Evolutionary conservation across 2,113 vertebrate species (phyloP).

Genomic region (Drymodes brunneopygia): DNA sequence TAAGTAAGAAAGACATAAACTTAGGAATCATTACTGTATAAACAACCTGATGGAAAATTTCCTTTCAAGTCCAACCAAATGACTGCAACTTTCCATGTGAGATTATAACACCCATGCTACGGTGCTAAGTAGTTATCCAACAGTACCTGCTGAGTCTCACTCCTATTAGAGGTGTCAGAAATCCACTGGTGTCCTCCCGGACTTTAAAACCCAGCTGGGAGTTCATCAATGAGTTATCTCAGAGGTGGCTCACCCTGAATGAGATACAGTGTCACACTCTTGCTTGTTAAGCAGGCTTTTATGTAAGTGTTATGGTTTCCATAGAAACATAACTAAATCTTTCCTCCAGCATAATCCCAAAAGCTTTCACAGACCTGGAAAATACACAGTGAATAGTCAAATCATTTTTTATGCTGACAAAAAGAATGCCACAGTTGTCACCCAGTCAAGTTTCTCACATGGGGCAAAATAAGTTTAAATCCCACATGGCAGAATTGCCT

Average conservation of each 20-base stretch:
- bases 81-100: neutral
- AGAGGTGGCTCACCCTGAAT: conserved; percentile 56
- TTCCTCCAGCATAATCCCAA: conserved; percentile 63
- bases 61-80: neutral
- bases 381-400: conserved; percentile 59
- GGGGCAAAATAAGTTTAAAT: conserved; percentile 22
- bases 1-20: neutral
- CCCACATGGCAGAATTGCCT: neutral
- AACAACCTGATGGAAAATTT: neutral
- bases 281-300: conserved; percentile 67
- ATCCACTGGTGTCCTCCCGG: neutral
- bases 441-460: conserved; percentile 2
- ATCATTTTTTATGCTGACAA: conserved; percentile 57
- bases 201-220: conserved; percentile 37
- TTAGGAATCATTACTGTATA: neutral
- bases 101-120: neutral
- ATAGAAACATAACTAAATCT: conserved; percentile 72
- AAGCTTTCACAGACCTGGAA: conserved; percentile 57
- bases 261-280: conserved; percentile 56
- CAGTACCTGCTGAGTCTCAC: neutral
- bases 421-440: conserved; percentile 47
- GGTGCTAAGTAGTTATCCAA: conserved; percentile 1
- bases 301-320: conserved; percentile 66
- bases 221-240: conserved; percentile 53
- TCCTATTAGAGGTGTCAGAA: conserved; percentile 32